Conservation (phyloP, 2,888 invertebrate genomes). For the Amphipyra berbera region DNA sequence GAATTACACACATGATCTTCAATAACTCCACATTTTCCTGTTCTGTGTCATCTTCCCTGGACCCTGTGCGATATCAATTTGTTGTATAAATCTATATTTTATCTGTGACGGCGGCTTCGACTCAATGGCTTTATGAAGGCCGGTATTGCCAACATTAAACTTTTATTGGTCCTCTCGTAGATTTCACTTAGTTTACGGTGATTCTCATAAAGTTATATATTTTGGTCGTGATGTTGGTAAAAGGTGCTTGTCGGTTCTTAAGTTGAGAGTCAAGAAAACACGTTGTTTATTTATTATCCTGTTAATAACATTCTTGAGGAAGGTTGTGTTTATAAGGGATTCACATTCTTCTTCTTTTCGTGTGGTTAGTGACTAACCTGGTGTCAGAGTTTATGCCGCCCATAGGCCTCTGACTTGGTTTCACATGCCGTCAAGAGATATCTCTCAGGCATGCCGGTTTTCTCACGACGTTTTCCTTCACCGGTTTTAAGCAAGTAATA, state of each 20-base stretch:
- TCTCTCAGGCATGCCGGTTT: too few species aligned
- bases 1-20: too few species aligned
- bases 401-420: too few species aligned
- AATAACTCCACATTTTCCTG: too few species aligned
- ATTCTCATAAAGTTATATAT: constrained; percentile 34
- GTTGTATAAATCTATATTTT: constrained; percentile 25
- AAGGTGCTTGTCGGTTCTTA: constrained; percentile 5
- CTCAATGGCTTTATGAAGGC: constrained; percentile 17
- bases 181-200: constrained; percentile 14
- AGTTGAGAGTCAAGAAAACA: background rate
- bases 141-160: constrained; percentile 34
- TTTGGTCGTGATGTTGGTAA: constrained; percentile 22
- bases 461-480: too few species aligned
- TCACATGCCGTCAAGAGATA: too few species aligned
- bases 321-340: too few species aligned
- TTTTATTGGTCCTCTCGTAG: constrained; percentile 24
- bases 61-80: too few species aligned
- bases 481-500: too few species aligned
- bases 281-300: background rate
- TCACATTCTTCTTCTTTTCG: too few species aligned
- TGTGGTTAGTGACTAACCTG: too few species aligned
- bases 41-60: background rate
- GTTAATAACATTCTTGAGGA: background rate
- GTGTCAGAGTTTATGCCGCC: too few species aligned
- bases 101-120: constrained; percentile 24